Evolutionary conservation across 1,140 invertebrate genomes (phyloP).

Genomic region (Bombus pascuorum): DNA sequence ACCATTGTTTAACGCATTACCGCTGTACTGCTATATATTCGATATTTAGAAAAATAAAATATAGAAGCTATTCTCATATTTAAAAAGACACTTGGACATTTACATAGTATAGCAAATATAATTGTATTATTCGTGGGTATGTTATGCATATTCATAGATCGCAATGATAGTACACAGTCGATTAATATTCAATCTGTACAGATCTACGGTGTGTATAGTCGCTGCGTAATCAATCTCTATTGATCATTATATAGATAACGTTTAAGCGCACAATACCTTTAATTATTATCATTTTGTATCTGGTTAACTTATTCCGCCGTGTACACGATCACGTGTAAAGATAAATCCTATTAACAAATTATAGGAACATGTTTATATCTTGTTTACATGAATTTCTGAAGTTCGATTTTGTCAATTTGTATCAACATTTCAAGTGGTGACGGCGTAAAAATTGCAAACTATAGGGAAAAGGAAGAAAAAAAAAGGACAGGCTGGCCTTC

Average conservation of each 20-base stretch:
- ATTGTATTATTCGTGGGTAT: not conserved
- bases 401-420: not conserved
- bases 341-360: not conserved
- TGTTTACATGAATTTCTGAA: not conserved
- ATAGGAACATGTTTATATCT: not conserved
- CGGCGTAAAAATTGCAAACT: not conserved
- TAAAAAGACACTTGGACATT: no score
- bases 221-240: constrained; percentile 29
- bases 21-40: not conserved
- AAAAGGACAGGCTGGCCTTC: not conserved
- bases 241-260: constrained; percentile 9
- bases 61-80: not conserved
- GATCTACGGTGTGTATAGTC: not conserved
- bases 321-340: not conserved
- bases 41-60: not conserved
- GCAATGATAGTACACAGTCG: not conserved
- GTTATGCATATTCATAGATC: constrained; percentile 22
- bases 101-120: no score
- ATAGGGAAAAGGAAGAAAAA: not conserved
- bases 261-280: not conserved
- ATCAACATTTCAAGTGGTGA: not conserved
- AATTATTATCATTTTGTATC: not conserved
- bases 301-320: not conserved
- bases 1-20: not conserved
- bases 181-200: constrained; percentile 17